Conservation (phyloP, 2,888 invertebrate species). For the Dioctria linearis region DNA sequence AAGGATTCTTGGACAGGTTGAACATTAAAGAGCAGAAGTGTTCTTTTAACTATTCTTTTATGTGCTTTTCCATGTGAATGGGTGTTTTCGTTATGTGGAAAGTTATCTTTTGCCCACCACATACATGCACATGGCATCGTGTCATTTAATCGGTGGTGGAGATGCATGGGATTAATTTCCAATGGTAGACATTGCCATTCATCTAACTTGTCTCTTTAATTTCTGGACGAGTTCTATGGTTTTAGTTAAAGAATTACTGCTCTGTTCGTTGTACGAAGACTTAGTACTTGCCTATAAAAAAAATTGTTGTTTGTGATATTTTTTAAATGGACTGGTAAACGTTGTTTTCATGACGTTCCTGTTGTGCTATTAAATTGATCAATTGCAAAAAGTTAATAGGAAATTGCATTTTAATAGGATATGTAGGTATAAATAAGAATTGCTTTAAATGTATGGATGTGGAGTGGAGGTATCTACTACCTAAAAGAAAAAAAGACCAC, state of each 20-base stretch:
- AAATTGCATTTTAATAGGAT: no score
- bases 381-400: no score
- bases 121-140: constrained; percentile 8
- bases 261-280: constrained; percentile 7
- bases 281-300: not conserved
- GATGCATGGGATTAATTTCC: constrained; percentile 48
- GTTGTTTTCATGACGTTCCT: no score
- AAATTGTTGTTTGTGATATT: not conserved
- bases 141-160: constrained; percentile 39
- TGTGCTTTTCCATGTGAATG: constrained; percentile 36
- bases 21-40: constrained; percentile 48
- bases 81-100: constrained; percentile 18
- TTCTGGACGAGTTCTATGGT: constrained; percentile 30
- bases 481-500: no score
- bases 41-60: constrained; percentile 47
- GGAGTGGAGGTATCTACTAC: no score
- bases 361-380: no score
- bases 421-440: no score
- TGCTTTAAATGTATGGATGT: no score
- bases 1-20: constrained; percentile 27
- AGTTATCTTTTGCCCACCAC: constrained; percentile 6
- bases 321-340: no score
- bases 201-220: constrained; percentile 46
- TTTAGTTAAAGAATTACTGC: constrained; percentile 25
- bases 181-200: constrained; percentile 30